phyloP scores from a whole-genome alignment of 1,140 invertebrate species.

The Bicyclus anynana region DNA sequence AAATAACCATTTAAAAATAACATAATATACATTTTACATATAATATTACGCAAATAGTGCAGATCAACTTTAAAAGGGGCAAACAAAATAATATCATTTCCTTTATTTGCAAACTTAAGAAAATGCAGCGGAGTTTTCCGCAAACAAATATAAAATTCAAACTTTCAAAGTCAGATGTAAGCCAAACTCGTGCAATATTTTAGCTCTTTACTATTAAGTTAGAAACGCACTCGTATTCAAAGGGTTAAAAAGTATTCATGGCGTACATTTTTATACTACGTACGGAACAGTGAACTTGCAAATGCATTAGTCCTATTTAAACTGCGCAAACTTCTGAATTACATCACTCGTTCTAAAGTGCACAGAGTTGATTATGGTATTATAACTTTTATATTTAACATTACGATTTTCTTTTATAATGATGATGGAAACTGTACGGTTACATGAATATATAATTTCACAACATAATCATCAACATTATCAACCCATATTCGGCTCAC shows the following conservation, averaged over 20 bases:
- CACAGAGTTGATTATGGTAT: neutral
- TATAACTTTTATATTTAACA: constrained; percentile 5
- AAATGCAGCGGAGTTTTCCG: neutral
- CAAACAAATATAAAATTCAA: neutral
- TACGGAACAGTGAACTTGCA: constrained; percentile 9
- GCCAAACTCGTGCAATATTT: neutral
- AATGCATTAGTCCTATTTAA: constrained; percentile 10
- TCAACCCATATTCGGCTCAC: too few relatives aligned
- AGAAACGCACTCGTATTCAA: constrained; percentile 3
- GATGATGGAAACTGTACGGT: too few relatives aligned
- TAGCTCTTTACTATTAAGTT: neutral
- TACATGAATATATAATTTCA: too few relatives aligned
- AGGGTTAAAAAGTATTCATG: constrained; percentile 8
- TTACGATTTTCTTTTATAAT: neutral
- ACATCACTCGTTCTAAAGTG: constrained; percentile 9
- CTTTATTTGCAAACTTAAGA: neutral
- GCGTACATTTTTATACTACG: constrained; percentile 4
- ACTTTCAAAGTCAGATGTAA: constrained; percentile 3
- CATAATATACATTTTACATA: too few relatives aligned
- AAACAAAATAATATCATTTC: neutral
- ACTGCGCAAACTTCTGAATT: constrained; percentile 8
- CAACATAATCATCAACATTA: too few relatives aligned
- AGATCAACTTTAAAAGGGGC: neutral
- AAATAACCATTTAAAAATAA: too few relatives aligned
- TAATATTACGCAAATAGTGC: too few relatives aligned